Evolutionary conservation across 2,888 invertebrate species (phyloP), one percentile per base, ranked within the genome.

Genomic region (Luffia ferchaultella): DNA sequence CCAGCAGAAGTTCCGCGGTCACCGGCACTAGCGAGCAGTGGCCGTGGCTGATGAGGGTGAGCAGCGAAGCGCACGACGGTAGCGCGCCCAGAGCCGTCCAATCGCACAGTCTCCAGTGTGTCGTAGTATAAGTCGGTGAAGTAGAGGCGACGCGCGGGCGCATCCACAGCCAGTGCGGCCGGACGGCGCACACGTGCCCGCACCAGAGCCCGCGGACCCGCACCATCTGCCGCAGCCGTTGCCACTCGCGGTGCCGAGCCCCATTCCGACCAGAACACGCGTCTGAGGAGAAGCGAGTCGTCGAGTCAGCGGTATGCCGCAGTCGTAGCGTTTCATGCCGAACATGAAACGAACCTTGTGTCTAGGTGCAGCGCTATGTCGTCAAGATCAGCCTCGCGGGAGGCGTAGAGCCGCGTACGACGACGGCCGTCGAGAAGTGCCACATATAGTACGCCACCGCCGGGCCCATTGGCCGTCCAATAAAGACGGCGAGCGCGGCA

Each of bases 41-140:
- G 69, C 48, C 70, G 66, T 57, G 69, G 57, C 56, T 51, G 47
- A 48, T 48, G 41, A n/a, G 30, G 12, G 18, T 44, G 49, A 15
- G 12, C 2, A 1, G 42, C 57, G 67, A 78, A 76, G 40, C 53
- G 50, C 2, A 70, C 70, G 49, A 72, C 54, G 46, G 67, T 59
- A 55, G 61, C 64, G 42, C 92, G 82, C 60, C 89, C 90, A 49
- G 82, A 79, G 53, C 94, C 94, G 67, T 91, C 90, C 17, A 91
- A 71, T 16, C 85, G 77, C 48, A 89, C 85, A 43, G 89, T 89
- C 72, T 93, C 92, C 52, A 95, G 86, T 17, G 88, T 87, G 58
- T 87, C 87, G 57, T 88, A 87, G 70, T 93, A 93, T n/a, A 89
- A 88, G 77, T 96, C 96, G 12, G 91, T 88, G 91, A 93, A 93